phyloP scores from a whole-genome alignment of 2,797 vertebrate genomes.

The Syngnathus rostellatus region DNA sequence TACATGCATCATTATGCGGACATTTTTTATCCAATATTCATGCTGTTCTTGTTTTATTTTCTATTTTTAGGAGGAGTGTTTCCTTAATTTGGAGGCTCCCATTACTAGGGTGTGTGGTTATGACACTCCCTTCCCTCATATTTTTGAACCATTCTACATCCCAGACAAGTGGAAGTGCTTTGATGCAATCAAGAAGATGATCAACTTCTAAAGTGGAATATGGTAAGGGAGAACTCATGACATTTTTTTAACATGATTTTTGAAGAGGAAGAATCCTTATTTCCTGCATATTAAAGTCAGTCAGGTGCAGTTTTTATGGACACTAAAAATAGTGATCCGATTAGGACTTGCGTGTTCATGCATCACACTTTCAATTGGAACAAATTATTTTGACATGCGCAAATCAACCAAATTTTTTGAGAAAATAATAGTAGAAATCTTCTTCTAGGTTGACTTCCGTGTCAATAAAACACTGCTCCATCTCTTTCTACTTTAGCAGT shows the following conservation, averaged over 20 bases:
- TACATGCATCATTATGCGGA: slow-evolving; percentile 8
- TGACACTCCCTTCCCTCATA: slow-evolving; percentile 95
- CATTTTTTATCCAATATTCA: background rate
- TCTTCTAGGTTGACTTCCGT: too few species aligned
- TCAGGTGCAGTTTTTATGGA: too few species aligned
- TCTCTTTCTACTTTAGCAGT: too few species aligned
- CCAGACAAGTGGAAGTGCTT: slow-evolving; percentile 99
- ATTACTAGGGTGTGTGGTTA: slow-evolving; percentile 94
- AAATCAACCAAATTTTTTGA: too few species aligned
- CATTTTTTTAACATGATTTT: slow-evolving; percentile 12
- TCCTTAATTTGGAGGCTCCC: slow-evolving; percentile 93
- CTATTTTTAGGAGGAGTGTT: slow-evolving; percentile 86
- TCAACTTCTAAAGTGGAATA: slow-evolving; percentile 79
- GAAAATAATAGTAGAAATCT: too few species aligned
- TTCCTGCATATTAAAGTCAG: slow-evolving; percentile 2
- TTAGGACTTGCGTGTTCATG: too few species aligned
- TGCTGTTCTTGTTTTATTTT: slow-evolving; percentile 6
- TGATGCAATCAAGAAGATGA: slow-evolving; percentile 89
- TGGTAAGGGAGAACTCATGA: slow-evolving; percentile 33
- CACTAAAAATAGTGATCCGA: too few species aligned
- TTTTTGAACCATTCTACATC: slow-evolving; percentile 97
- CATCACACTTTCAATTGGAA: too few species aligned
- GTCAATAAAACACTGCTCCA: too few species aligned
- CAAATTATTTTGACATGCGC: too few species aligned
- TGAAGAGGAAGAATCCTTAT: slow-evolving; percentile 8